Base-by-base conservation (phyloP, 2,113 vertebrate species). In the Tragelaphus buxtoni region DNA sequence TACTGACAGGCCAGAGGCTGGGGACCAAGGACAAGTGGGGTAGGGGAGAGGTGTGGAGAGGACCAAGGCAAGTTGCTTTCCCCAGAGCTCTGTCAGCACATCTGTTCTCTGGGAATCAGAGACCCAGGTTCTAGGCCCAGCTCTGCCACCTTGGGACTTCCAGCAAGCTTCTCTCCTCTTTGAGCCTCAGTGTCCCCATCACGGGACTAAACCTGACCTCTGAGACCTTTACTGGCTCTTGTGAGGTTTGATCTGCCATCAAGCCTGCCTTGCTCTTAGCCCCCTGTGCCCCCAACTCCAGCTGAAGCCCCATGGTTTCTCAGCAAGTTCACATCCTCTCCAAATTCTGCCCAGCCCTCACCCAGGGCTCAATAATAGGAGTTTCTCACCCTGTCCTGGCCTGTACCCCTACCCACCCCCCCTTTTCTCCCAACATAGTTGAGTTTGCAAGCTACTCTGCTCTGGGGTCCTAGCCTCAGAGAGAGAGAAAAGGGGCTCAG, bases 61-160 rank as follows among this genome's bases (percentile, higher is more conserved):
- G 35, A 45, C 14, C 5, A 0, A 11, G 35, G 42, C 51, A 5
- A 28, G 9, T 18, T 18, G 26, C 18, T 18, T 0, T 5, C 20
- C n/a, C 61, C 8, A 20, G 55, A 17, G 28, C 14, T 18, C 47
- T 4, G 1, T 2, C 28, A 49, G 4, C 26, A 47, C 72, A 20
- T 49, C 45, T 30, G 9, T 20, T 49, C 76, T 79, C 76, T 32
- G 77, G 72, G 61, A 49, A 8, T 30, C 14, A 0, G 42, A 79
- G 72, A 51, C 55, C 51, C 5, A 3, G n/a, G 18, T 45, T 24
- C 74, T 2, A 35, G 55, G 16, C 32, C n/a, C 45, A 17, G 32
- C 9, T 84, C 60, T 42, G 77, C 69, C 14, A 6, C 14, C 0
- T 0, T 9, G 61, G 13, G n/a, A 17, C 39, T 51, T 26, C 14